A percentile compares a stretch with the other conserved stretches of the same genome.
phyloP scores from a whole-genome alignment of 2,113 vertebrate genomes.

The Zosterops lateralis region DNA sequence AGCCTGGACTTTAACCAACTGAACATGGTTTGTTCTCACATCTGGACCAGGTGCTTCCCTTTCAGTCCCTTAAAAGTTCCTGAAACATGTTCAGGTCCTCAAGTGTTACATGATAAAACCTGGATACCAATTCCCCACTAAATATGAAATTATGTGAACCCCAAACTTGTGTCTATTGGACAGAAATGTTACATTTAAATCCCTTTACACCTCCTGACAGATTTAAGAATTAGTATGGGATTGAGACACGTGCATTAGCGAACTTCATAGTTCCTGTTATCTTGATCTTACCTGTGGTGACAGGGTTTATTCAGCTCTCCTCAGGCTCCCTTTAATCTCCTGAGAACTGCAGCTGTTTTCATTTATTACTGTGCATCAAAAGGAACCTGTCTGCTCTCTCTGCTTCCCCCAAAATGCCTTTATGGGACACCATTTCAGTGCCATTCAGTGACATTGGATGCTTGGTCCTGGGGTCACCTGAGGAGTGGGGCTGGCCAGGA shows the following conservation, averaged over 20 bases:
- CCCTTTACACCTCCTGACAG: background rate
- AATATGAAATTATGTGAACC: background rate
- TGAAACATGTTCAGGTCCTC: background rate
- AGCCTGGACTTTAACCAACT: background rate
- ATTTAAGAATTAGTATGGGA: background rate
- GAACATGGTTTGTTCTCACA: accelerated
- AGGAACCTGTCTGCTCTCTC: background rate
- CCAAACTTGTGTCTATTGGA: background rate
- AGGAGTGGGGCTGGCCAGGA: background rate
- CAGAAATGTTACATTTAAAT: background rate
- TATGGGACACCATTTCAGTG: background rate
- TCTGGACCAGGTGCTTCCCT: background rate
- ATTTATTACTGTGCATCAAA: conserved; percentile 1
- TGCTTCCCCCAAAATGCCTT: background rate
- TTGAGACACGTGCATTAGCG: background rate
- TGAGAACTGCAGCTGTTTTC: conserved; percentile 13
- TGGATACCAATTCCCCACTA: background rate
- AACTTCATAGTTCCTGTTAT: background rate
- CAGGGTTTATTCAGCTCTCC: conserved; percentile 30
- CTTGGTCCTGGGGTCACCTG: background rate
- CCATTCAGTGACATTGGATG: background rate
- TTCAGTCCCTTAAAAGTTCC: background rate
- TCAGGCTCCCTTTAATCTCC: conserved; percentile 38
- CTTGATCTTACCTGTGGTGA: background rate
- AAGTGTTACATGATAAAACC: background rate